Percentiles rank a stretch among this genome's conserved stretches.
phyloP scores from a whole-genome alignment of 2,113 vertebrate species.

The Haliaeetus leucogaster region DNA sequence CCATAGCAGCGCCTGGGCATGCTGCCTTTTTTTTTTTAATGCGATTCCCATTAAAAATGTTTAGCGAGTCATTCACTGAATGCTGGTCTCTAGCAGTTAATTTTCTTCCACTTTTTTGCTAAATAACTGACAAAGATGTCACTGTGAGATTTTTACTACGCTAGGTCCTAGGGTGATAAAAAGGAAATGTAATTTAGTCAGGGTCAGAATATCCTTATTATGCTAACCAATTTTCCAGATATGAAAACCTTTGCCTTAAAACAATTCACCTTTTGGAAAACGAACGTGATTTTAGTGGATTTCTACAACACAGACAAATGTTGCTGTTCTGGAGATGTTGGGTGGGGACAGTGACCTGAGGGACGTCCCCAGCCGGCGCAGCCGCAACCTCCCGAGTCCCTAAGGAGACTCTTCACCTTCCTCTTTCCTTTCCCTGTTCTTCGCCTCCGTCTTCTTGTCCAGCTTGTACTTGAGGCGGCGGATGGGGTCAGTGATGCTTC shows the following conservation, averaged over 20 bases:
- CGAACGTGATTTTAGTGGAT: not conserved
- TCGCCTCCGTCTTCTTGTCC: slow-evolving; percentile 39
- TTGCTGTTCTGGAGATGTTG: not conserved
- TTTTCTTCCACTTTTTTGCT: not conserved
- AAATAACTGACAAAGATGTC: not conserved
- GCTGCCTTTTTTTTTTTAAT: accelerated
- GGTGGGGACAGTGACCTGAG: too few relatives aligned
- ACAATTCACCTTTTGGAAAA: not conserved
- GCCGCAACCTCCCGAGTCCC: not conserved
- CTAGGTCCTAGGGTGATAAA: not conserved
- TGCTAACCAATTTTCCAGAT: too few relatives aligned
- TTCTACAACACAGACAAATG: not conserved
- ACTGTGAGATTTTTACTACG: not conserved
- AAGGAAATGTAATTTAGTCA: too few relatives aligned
- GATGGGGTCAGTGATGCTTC: slow-evolving; percentile 81
- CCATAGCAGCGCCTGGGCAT: not conserved
- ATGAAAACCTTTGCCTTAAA: not conserved
- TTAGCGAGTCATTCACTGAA: not conserved
- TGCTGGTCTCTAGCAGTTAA: too few relatives aligned
- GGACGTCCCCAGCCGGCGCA: accelerated
- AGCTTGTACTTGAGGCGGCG: slow-evolving; percentile 85
- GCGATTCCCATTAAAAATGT: not conserved
- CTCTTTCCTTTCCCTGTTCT: not conserved
- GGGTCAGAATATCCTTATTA: too few relatives aligned
- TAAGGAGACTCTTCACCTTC: not conserved